Base-by-base conservation (phyloP, 1,140 invertebrate genomes). In the Mizuhopecten yessoensis region DNA sequence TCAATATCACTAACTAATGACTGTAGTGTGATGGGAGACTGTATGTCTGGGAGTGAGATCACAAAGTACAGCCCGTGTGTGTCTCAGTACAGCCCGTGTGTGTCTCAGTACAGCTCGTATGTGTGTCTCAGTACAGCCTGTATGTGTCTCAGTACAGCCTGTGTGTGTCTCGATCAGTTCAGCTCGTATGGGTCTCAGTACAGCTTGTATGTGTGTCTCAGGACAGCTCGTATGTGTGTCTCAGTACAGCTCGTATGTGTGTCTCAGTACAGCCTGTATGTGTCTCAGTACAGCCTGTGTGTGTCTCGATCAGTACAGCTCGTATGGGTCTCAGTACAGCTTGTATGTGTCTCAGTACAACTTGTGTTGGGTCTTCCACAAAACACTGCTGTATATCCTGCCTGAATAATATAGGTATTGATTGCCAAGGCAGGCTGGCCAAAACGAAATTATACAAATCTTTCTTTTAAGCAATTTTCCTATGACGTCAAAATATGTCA, bases 401-500 rank as follows among this genome's bases (percentile, higher is more conserved):
- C n/a, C n/a, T n/a, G n/a, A n/a, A n/a, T n/a, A n/a, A n/a, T n/a
- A n/a, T n/a, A n/a, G n/a, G 57, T 29, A 75, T 75, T 75, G 3
- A 75, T 75, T n/a, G 11, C 57, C 45, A 49, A 29, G 29, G 57
- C 57, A 29, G 29, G 29, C 5, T 1, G 2, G n/a, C 0, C n/a
- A 75, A 29, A 3, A n/a, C n/a, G 57, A 75, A 75, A 29, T 29
- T 75, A 57, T 75, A 75, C 29, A 29, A 29, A 75, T 75, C 57
- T 75, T 75, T 75, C 57, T 29, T 75, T 75, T n/a, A 75, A 29
- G n/a, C 3, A 17, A 75, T 75, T n/a, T 75, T 75, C 57, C 57
- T 75, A 75, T 75, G 57, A 75, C 57, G n/a, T 75, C 57, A 75
- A 75, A 75, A 75, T 75, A 75, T 75, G 57, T 29, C 57, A 75